Conservation (phyloP, 2,797 vertebrate species). For the Myoxocephalus aenaeus region DNA sequence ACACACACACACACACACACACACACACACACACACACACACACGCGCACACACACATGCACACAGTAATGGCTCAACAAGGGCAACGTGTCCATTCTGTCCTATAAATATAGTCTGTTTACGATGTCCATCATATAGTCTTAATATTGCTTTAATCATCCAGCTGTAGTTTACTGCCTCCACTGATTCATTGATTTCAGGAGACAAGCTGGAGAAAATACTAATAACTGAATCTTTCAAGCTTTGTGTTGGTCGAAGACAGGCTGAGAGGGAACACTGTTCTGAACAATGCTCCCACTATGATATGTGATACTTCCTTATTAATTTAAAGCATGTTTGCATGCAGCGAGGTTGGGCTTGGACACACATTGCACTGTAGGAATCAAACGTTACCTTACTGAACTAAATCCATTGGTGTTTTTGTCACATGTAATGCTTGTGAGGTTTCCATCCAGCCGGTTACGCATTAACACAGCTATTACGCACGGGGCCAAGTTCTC, state of each 20-base stretch:
- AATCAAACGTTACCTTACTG: background rate
- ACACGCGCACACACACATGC: constrained; percentile 12
- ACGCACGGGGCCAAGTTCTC: constrained; percentile 15
- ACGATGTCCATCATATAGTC: background rate
- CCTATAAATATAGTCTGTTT: constrained; percentile 6
- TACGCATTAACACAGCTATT: constrained; percentile 16
- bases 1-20: constrained; percentile 25
- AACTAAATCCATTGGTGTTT: background rate
- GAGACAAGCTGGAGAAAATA: background rate
- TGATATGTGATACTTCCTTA: background rate
- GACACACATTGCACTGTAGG: background rate
- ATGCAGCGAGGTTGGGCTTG: background rate
- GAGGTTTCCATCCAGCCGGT: constrained; percentile 9
- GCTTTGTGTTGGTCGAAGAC: background rate
- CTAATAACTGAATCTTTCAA: background rate
- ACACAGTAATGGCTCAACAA: constrained; percentile 24
- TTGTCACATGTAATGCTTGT: background rate
- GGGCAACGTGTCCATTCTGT: constrained; percentile 30
- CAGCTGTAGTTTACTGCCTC: background rate
- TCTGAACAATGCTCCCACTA: background rate
- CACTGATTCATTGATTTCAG: background rate
- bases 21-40: constrained; percentile 16
- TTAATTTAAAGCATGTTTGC: background rate
- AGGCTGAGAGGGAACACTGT: background rate
- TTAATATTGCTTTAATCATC: background rate